Percentiles rank a stretch among this genome's conserved stretches.
Evolutionary conservation across 2,113 vertebrate species (phyloP).

Genomic region (Grammomys dolichurus): DNA sequence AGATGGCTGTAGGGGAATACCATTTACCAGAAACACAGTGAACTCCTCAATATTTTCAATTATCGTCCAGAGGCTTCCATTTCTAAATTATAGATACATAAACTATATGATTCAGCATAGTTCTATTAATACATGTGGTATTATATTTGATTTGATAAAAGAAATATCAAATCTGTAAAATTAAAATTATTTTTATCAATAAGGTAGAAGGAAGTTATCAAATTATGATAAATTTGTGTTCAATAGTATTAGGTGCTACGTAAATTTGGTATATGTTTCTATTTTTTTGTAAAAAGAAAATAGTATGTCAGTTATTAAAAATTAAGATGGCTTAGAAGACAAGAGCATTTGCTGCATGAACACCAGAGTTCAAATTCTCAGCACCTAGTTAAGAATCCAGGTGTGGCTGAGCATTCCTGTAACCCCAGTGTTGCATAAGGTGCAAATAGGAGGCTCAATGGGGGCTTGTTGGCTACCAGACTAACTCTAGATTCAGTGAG

Average conservation of each 20-base stretch:
- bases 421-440: background rate
- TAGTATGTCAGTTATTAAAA: background rate
- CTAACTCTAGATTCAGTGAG: background rate
- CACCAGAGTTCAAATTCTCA: too few species aligned
- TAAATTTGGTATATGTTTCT: background rate
- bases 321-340: background rate
- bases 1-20: constrained; percentile 88
- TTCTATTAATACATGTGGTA: background rate
- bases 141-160: background rate
- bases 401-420: background rate
- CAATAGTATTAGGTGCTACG: constrained; percentile 29
- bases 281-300: background rate
- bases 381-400: background rate
- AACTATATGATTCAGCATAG: background rate
- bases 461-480: background rate
- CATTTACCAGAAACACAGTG: constrained; percentile 56
- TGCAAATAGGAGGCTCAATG: background rate
- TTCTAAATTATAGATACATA: background rate
- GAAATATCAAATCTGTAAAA: background rate
- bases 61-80: background rate
- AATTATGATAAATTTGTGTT: background rate
- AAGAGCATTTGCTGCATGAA: background rate
- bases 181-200: background rate
- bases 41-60: constrained; percentile 47
- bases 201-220: background rate